A percentile compares a stretch with the other conserved stretches of the same genome.
These are phyloP conservation scores for Hemibagrus wyckioides DNA, from an alignment of 2,113 vertebrate species.

Conservation along the genomic window DNA sequence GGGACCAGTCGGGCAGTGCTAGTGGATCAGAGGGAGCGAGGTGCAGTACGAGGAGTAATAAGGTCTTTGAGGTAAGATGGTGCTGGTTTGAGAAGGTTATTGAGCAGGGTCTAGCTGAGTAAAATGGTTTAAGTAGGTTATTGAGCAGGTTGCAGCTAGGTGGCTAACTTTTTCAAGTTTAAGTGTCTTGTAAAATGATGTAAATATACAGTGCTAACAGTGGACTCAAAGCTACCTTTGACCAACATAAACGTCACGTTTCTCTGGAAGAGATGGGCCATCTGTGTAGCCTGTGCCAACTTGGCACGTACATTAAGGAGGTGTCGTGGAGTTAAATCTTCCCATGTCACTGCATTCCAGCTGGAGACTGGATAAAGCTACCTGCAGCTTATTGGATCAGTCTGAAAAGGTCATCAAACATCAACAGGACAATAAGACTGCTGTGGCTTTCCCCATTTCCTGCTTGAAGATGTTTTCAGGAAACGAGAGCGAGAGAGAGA, in stretches of 20 bases:
- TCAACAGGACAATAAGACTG: not conserved
- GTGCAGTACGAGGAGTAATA: too few relatives aligned
- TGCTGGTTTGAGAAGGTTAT: too few relatives aligned
- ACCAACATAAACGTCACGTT: not conserved
- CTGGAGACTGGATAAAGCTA: not conserved
- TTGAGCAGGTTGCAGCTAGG: too few relatives aligned
- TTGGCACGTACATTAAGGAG: not conserved
- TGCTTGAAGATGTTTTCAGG: not conserved
- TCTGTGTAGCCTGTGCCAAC: not conserved
- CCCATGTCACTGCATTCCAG: not conserved
- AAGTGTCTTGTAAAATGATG: too few relatives aligned
- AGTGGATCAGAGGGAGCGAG: too few relatives aligned
- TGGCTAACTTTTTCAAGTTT: too few relatives aligned
- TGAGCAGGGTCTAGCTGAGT: too few relatives aligned
- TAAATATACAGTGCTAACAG: too few relatives aligned
- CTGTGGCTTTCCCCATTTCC: not conserved
- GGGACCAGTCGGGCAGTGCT: too few relatives aligned
- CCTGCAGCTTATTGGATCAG: not conserved
- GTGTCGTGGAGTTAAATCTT: not conserved
- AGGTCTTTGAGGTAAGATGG: too few relatives aligned
- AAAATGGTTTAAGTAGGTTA: too few relatives aligned
- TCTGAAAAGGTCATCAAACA: not conserved
- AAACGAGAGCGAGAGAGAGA: not conserved
- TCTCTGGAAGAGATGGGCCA: not conserved
- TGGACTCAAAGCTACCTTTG: too few relatives aligned